A percentile compares a stretch with the other conserved stretches of the same genome.
Evolutionary conservation across 2,888 invertebrate genomes (phyloP).

Genomic region (Dicyrtomina minuta): DNA sequence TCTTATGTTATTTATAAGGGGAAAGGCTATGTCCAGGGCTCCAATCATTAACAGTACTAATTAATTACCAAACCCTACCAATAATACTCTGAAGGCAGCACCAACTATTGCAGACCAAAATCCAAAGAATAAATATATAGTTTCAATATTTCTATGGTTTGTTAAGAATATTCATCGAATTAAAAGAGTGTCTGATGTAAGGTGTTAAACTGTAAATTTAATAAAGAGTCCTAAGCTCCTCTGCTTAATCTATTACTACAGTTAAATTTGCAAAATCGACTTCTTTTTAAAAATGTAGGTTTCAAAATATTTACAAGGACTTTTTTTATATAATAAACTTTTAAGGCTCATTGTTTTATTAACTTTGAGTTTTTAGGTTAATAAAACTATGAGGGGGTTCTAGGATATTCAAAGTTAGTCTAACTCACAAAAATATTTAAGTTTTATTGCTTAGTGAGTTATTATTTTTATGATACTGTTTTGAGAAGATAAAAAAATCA

Average conservation of each 20-base stretch:
- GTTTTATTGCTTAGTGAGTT: too few relatives aligned
- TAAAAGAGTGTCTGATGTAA: constrained; percentile 68
- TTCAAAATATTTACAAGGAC: too few relatives aligned
- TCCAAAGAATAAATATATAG: constrained; percentile 69
- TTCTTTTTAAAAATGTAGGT: too few relatives aligned
- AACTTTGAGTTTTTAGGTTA: too few relatives aligned
- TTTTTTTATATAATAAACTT: too few relatives aligned
- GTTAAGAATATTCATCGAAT: constrained; percentile 69
- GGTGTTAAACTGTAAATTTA: constrained; percentile 61
- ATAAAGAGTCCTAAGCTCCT: constrained; percentile 33
- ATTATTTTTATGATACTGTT: too few relatives aligned
- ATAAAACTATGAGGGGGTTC: too few relatives aligned
- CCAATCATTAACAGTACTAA: constrained; percentile 73
- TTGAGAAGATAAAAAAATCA: too few relatives aligned
- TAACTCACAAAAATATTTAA: too few relatives aligned
- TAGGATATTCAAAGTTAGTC: too few relatives aligned
- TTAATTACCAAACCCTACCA: constrained; percentile 83
- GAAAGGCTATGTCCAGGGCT: constrained; percentile 78
- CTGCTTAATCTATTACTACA: too few relatives aligned
- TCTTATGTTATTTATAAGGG: constrained; percentile 81
- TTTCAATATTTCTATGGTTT: constrained; percentile 77
- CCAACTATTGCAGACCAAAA: constrained; percentile 71
- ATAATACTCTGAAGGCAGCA: constrained; percentile 68
- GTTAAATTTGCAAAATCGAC: constrained; percentile 32
- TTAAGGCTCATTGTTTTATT: too few relatives aligned